Evolutionary conservation across 2,797 vertebrate genomes (phyloP), one percentile per base, ranked within the genome.

Genomic region (Tangara arthus): DNA sequence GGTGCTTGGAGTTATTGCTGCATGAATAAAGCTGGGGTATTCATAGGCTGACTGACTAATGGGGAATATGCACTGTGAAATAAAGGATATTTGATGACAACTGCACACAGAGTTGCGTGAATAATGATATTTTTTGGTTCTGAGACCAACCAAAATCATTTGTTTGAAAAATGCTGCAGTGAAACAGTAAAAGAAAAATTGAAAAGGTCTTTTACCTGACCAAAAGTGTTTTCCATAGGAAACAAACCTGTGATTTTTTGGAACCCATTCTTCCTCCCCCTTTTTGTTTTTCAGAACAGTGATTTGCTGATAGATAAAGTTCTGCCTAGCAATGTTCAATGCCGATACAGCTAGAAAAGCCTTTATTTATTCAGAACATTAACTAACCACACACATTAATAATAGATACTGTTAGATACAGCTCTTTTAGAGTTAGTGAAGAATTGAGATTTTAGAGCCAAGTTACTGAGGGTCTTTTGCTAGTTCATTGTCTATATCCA

Each of bases 341-440:
- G 14, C 3, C 5, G 0, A 46, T 79, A 34, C 7, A 72, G 11
- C 12, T 44, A 46, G 34, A 65, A 82, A 20, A 81, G 35, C 41
- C n/a, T 92, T 64, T 80, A 26, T 93, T 95, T 96, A 61, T 72
- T 68, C 61, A 82, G 72, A 89, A 37, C 28, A 52, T 65, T 76
- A 84, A 41, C 19, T 87, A 76, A 61, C 42, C 50, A 27, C 24
- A n/a, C 11, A 64, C 1, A 57, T 13, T 30, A 82, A 28, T 57
- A 72, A 63, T 9, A 85, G 17, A 60, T 72, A 50, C 30, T 57
- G 24, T 42, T 53, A 78, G 37, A 32, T 30, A n/a, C 10, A 64
- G 15, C 26, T 47, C 30, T 84, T 91, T 66, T 32, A 76, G 59
- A 72, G 18, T 24, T 41, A 37, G 24, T 79, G n/a, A 81, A 84